Conservation (phyloP, 2,113 vertebrate genomes). For the Eretmochelys imbricata region DNA sequence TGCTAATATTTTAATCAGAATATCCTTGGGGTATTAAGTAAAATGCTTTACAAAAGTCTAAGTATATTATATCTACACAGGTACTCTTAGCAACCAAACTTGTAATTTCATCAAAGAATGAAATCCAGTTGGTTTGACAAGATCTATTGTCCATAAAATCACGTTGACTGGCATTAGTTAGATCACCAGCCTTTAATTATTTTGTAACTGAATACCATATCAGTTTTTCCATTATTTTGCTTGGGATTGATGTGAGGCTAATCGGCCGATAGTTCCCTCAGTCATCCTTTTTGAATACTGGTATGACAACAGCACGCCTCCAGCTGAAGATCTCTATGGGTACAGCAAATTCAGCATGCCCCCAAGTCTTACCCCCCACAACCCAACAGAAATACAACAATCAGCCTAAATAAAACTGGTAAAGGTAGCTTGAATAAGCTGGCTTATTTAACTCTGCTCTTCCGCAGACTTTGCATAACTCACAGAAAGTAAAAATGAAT, state of each 20-base stretch:
- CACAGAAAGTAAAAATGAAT: background rate
- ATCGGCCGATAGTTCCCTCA: background rate
- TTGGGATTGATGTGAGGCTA: background rate
- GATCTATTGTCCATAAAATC: background rate
- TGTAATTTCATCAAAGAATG: background rate
- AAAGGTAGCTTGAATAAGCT: background rate
- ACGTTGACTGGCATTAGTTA: background rate
- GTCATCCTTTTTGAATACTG: background rate
- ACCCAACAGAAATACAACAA: background rate
- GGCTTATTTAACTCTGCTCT: background rate
- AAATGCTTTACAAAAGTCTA: background rate
- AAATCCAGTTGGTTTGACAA: background rate
- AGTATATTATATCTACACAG: background rate
- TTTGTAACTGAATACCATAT: background rate
- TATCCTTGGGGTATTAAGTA: background rate
- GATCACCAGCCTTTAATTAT: background rate
- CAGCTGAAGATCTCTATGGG: background rate
- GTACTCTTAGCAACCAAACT: background rate
- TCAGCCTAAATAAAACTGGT: background rate
- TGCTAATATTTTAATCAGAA: background rate
- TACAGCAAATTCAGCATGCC: background rate
- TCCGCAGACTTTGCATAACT: background rate
- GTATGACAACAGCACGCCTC: background rate
- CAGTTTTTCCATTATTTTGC: background rate
- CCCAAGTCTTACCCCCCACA: background rate